Evolutionary conservation across 2,888 invertebrate species (phyloP), one percentile per base, ranked within the genome.

Genomic region (Brenthis daphne): DNA sequence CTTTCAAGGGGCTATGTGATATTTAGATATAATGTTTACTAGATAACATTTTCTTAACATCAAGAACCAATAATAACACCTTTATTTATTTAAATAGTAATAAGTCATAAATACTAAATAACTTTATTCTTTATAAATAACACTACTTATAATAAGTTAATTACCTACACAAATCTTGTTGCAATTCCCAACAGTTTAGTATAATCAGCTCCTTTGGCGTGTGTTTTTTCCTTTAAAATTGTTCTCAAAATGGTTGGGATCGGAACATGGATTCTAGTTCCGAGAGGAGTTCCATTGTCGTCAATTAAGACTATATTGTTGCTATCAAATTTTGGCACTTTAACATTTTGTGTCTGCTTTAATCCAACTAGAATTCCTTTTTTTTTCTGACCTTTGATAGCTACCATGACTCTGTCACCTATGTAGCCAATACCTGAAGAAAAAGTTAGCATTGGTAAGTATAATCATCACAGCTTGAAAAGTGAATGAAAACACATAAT

Each of bases 261-360:
- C 0, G 99, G 99, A 1, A 97, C 98, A 78, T 97, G 96, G 77
- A 99, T 98, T 77, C 99, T 94, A 1, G 98, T 99, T 20, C 99
- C 99, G 4, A 99, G 88, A 0, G 99, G 99, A 14, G 97, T 96
- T 20, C 99, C 99, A 80, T 95, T 97, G 80, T 99, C 98, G 81
- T 99, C 99, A 55, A 99, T 96, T 0, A 99, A 92, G 1, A 99
- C 99, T 66, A 99, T 90, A 89, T 99, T 99, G 85, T 99, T 99
- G 80, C 96, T 97, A 85, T 99, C 99, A 85, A 97, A 98, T 83
- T 96, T 96, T 0, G 99, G 99, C 51, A 98, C 94, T 85, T 96
- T 96, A 0, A 95, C 87, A 67, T 94, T 94, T 84, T 98, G 98
- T 65, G 94, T 95, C 81, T 97, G 96, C 82, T 96, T 97, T 61